Conservation (phyloP, 1,140 invertebrate genomes). For the Drosophila navojoa region DNA sequence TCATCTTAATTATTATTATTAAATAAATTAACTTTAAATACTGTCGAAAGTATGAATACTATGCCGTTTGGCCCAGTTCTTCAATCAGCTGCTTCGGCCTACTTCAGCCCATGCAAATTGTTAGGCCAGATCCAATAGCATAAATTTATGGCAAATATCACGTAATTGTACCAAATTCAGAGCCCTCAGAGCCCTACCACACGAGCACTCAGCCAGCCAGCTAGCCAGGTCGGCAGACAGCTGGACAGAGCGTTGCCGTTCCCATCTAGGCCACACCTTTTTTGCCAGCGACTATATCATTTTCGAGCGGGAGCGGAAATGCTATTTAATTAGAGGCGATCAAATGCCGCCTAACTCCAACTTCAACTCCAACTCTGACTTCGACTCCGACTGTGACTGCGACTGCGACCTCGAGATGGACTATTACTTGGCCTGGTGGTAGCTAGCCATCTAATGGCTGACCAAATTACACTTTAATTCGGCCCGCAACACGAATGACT, state of each 20-base stretch:
- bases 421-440: constrained; percentile 12
- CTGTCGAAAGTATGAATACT: background rate
- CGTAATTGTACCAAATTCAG: constrained; percentile 15
- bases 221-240: background rate
- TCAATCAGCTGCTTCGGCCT: background rate
- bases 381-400: background rate
- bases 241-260: constrained; percentile 25
- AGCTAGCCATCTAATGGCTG: constrained; percentile 67
- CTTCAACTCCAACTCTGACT: constrained; percentile 11
- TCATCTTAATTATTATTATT: too few relatives aligned
- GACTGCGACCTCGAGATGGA: constrained; percentile 29
- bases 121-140: constrained; percentile 25
- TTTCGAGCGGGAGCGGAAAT: constrained; percentile 73
- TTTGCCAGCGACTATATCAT: constrained; percentile 55
- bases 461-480: constrained; percentile 82
- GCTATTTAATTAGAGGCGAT: constrained; percentile 82
- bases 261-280: constrained; percentile 55
- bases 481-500: constrained; percentile 68
- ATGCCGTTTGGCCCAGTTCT: background rate
- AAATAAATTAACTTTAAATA: background rate
- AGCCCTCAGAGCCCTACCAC: constrained; percentile 24
- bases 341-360: constrained; percentile 64
- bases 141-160: constrained; percentile 25
- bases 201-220: background rate
- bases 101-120: background rate